These are phyloP conservation scores for Eubasilissa regina DNA, from an alignment of 1,140 invertebrate species.

Conservation along the genomic window DNA sequence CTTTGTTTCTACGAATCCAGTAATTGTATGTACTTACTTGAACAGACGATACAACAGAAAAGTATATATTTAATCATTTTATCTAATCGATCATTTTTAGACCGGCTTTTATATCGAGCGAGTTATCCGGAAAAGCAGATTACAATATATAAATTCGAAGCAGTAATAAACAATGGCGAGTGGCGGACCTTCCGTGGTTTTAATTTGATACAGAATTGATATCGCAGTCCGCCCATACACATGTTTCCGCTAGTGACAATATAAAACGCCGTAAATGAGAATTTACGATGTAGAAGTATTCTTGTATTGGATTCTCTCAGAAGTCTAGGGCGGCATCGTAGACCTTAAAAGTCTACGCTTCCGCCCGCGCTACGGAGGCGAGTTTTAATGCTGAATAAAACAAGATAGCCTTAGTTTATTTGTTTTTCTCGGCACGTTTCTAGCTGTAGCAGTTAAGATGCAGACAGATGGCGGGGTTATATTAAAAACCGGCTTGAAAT, in stretches of 20 bases:
- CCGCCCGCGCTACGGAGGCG: constrained; percentile 19
- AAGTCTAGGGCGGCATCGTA: constrained; percentile 4
- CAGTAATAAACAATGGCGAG: constrained; percentile 41
- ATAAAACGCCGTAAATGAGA: constrained; percentile 55
- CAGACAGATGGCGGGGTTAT: constrained; percentile 56
- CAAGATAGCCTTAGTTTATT: constrained; percentile 55
- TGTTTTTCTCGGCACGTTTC: constrained; percentile 53
- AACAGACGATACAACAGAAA: too few species aligned
- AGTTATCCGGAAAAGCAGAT: too few species aligned
- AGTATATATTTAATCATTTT: too few species aligned
- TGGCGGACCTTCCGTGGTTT: constrained; percentile 45
- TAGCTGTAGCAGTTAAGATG: constrained; percentile 50
- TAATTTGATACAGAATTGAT: constrained; percentile 56
- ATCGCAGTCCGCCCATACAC: constrained; percentile 43
- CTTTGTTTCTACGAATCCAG: too few species aligned
- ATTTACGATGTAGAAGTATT: constrained; percentile 45
- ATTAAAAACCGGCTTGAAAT: constrained; percentile 54
- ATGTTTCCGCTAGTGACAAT: constrained; percentile 53
- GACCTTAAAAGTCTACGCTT: constrained; percentile 8
- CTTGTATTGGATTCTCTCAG: constrained; percentile 31
- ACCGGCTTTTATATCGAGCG: too few species aligned
- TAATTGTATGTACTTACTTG: too few species aligned
- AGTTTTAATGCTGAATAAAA: constrained; percentile 57
- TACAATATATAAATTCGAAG: background rate
- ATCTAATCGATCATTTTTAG: too few species aligned